Evolutionary conservation across 2,113 vertebrate genomes (phyloP).

Genomic region (Pituophis catenifer): DNA sequence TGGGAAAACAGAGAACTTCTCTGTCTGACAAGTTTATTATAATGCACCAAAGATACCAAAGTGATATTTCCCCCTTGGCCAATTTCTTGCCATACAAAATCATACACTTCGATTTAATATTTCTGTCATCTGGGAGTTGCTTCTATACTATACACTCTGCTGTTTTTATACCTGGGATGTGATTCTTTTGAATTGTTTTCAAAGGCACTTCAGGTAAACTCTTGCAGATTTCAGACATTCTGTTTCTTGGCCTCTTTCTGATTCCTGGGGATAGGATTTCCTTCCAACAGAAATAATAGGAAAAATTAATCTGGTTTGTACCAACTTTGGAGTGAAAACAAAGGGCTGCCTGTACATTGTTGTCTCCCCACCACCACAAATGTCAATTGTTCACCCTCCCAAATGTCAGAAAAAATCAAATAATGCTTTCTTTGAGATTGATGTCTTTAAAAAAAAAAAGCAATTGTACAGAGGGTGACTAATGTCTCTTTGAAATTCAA

Average conservation of each 20-base stretch:
- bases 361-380: too few species aligned
- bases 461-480: conserved; percentile 21
- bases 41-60: background rate
- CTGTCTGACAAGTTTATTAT: background rate
- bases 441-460: background rate
- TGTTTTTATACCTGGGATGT: conserved; percentile 4
- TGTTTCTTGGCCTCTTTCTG: conserved; percentile 10
- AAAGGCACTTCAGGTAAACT: background rate
- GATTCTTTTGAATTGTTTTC: conserved; percentile 31
- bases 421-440: background rate
- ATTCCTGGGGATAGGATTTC: conserved; percentile 7
- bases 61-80: background rate
- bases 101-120: background rate
- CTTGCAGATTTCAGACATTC: background rate
- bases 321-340: background rate
- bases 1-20: background rate
- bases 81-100: background rate
- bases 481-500: conserved; percentile 6
- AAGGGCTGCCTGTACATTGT: background rate
- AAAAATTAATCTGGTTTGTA: background rate
- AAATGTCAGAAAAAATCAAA: conserved; percentile 15
- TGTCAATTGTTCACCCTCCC: background rate
- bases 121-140: background rate
- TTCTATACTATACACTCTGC: background rate
- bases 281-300: conserved; percentile 30